phyloP scores from a whole-genome alignment of 2,888 invertebrate genomes.

The Pteria penguin region DNA sequence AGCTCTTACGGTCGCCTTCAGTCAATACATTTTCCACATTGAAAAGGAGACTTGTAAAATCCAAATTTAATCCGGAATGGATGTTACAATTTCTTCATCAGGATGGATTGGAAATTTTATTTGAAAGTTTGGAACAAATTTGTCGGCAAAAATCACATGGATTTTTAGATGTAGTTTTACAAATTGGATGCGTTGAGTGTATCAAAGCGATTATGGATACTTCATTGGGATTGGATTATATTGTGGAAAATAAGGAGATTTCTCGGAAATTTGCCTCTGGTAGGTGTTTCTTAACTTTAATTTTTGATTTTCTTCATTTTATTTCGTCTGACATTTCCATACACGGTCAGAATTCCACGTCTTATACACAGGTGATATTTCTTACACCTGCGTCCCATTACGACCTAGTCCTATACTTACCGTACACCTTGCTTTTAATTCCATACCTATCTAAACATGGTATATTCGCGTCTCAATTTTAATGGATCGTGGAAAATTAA shows the following conservation, averaged over 20 bases:
- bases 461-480: no score
- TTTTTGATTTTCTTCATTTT: background rate
- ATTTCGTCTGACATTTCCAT: background rate
- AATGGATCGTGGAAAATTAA: no score
- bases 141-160: conserved; percentile 53
- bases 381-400: conserved; percentile 1
- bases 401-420: no score
- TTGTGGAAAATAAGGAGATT: conserved; percentile 96
- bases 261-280: conserved; percentile 92
- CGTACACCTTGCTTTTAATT: no score
- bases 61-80: conserved; percentile 62
- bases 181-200: conserved; percentile 67
- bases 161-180: conserved; percentile 67
- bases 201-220: conserved; percentile 87
- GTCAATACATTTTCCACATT: conserved; percentile 61
- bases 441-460: no score
- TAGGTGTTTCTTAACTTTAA: conserved; percentile 63
- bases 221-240: conserved; percentile 95
- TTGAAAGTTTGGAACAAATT: conserved; percentile 66
- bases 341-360: background rate
- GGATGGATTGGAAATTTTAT: conserved; percentile 69
- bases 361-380: conserved; percentile 18
- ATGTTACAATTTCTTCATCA: conserved; percentile 64
- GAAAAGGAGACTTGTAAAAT: conserved; percentile 58
- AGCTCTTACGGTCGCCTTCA: conserved; percentile 56